Percentiles rank a stretch among this genome's conserved stretches.
phyloP scores from a whole-genome alignment of 2,797 vertebrate species.

The Poecilia picta region DNA sequence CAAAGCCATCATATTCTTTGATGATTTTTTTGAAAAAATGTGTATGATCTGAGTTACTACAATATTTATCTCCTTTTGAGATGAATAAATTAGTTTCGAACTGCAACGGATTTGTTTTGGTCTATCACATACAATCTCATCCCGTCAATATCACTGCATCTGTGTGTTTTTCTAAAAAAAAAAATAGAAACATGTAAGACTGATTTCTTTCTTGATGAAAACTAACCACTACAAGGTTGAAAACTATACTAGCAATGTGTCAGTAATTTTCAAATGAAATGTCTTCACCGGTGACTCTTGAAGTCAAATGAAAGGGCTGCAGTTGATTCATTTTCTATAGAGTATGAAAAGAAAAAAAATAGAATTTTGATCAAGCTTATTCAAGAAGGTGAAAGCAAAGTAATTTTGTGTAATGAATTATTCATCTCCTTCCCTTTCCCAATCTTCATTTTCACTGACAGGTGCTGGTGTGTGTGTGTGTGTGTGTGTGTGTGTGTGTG shows the following conservation, averaged over 20 bases:
- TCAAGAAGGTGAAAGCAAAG: conserved; percentile 88
- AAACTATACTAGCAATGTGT: conserved; percentile 3
- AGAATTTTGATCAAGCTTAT: conserved; percentile 82
- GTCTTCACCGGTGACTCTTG: conserved; percentile 8
- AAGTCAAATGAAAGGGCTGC: conserved; percentile 15
- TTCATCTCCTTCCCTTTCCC: conserved; percentile 80
- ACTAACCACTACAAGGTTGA: background rate
- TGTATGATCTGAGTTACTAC: background rate
- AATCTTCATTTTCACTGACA: conserved; percentile 82
- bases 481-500: conserved; percentile 69
- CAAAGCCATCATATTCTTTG: background rate
- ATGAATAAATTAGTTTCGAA: background rate
- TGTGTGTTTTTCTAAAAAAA: background rate
- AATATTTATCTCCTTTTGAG: background rate
- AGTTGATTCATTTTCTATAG: conserved; percentile 4
- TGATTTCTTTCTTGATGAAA: background rate
- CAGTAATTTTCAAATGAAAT: conserved; percentile 15
- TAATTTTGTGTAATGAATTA: conserved; percentile 93
- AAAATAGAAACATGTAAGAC: background rate
- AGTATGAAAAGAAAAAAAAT: conserved; percentile 39
- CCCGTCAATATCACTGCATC: background rate
- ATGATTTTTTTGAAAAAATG: background rate
- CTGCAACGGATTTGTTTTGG: background rate
- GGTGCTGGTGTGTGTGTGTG: conserved; percentile 79
- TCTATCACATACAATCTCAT: background rate